Base-by-base conservation (phyloP, 2,797 vertebrate genomes). In the Margarornis squamiger region DNA sequence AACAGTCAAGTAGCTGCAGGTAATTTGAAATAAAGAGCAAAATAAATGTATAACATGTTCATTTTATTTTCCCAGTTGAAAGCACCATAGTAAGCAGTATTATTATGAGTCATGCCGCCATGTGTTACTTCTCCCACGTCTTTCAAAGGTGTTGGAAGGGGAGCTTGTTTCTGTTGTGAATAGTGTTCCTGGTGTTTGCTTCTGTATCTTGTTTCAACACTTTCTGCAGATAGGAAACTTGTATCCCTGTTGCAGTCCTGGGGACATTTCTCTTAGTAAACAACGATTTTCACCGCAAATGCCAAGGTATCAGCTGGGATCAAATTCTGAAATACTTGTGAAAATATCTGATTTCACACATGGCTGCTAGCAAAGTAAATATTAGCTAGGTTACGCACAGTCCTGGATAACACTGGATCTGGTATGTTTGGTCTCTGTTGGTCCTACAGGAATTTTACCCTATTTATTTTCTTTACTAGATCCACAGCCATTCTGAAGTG, bases 261-360 rank as follows among this genome's bases (percentile, higher is more conserved):
- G 68, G 86, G 93, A 90, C 84, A 48, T 75, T 95, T 91, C 73
- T 61, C 92, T 83, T 51, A 58, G 46, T 82, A 90, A 95, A 93
- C 90, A 90, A 71, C 0, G 45, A 77, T 92, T 95, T 95, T 74
- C 90, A 85, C 80, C n/a, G 83, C 88, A 93, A 96, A 95, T 77
- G 68, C 71, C 81, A 91, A 83, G 61, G 68, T 78, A 77, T 71
- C 83, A 86, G 49, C 63, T 15, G 6, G 49, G 93, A 91, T 92
- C 86, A 89, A 74, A 89, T 89, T 87, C 83, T 58, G 90, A 95
- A 90, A 74, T 94, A 86, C 93, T 90, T 91, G 91, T 96, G 92
- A 95, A 97, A 93, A 77, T 85, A 90, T 22, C 80, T 95, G 86
- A 77, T 95, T 96, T 94, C 86, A 92, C 88, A 93, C 65, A 66